Base-by-base conservation (phyloP, 1,140 invertebrate species). In the Leptinotarsa texana region DNA sequence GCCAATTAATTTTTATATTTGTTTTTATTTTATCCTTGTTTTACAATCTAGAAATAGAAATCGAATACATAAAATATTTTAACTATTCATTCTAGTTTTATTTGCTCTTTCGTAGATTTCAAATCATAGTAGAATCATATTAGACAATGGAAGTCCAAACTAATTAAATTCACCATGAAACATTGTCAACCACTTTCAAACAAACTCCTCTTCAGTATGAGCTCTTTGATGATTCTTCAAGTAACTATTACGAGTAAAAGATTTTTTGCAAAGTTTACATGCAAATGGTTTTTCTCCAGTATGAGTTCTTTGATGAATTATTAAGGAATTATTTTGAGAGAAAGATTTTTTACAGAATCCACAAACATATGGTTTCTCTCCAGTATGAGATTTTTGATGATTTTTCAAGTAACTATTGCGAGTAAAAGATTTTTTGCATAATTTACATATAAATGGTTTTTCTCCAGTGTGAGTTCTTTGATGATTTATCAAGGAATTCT, bases 151-250 rank as follows among this genome's bases (percentile, higher is more conserved):
- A 42, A 42, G 33, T 33, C 33, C 8, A 2, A 33, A 33, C 33
- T 11, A 42, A 42, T 42, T 3, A 42, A 42, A 42, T 11, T 3
- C 33, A 42, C 33, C 8, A 42, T 42, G 33, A 42, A 42, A 42
- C 33, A 42, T 42, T 11, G 0, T 42, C 33, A 42, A 84, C 94
- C 95, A 63, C 90, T 87, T 74, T 90, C 90, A 84, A 94, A 95
- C 13, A 74, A 69, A 69, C 33, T 74, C 75, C 15, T 76, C 77
- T 13, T 77, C 65, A 13, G 77, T 75, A 49, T 78, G 74, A 49
- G 72, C 74, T 66, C 70, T 72, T 24, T 78, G 75, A 69, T 81
- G 80, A 18, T 72, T 72, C 8, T 66, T 77, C 4, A 79, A 47
- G 68, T 75, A 75, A 4, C 74, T 74, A 48, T 47, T 73, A 2